Base-by-base conservation (phyloP, 1,140 invertebrate genomes). In the Pseudomyrmex gracilis region DNA sequence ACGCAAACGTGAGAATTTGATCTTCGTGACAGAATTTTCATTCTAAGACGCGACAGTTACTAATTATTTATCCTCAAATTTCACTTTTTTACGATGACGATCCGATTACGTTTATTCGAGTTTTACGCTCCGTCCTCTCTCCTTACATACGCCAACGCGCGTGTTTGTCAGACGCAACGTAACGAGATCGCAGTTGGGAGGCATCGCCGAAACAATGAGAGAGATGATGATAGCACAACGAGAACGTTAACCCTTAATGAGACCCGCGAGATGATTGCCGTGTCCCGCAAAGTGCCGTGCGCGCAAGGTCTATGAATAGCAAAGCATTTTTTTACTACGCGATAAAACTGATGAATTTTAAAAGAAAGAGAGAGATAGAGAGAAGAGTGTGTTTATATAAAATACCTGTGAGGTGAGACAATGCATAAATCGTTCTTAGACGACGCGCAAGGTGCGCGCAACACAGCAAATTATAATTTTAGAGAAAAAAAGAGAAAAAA, bases 201-300 rank as follows among this genome's bases (percentile, higher is more conserved):
- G 55, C 17, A 22, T 13, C 9, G 17, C 4, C 43, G 47, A 47
- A 45, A 20, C 47, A 53, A 53, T 67, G 17, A 53, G 24, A 51
- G 7, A 34, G 34, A 22, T 17, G 24, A 66, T n/a, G 17, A 12
- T 77, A 67, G 67, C 13, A 13, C 12, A 63, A 77, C 15, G 47
- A 55, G 17, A 67, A 45, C 49, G 22, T 67, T 55, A 77, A 45
- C 17, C 20, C 1, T n/a, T 77, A 68, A 77, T 55, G 22, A 77
- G 74, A 53, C 45, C 5, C 20, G 7, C 1, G 9, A 53, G 47
- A 66, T 24, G 64, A 45, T 22, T 58, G 49, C 67, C 12, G 8
- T 77, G 5, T n/a, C n/a, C 13, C 12, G 45, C 13, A 55, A 55
- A 55, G 17, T 77, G 13, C 5, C 34, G 5, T 34, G 34, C 34